phyloP scores from a whole-genome alignment of 2,113 vertebrate species.

The Perognathus longimembris region DNA sequence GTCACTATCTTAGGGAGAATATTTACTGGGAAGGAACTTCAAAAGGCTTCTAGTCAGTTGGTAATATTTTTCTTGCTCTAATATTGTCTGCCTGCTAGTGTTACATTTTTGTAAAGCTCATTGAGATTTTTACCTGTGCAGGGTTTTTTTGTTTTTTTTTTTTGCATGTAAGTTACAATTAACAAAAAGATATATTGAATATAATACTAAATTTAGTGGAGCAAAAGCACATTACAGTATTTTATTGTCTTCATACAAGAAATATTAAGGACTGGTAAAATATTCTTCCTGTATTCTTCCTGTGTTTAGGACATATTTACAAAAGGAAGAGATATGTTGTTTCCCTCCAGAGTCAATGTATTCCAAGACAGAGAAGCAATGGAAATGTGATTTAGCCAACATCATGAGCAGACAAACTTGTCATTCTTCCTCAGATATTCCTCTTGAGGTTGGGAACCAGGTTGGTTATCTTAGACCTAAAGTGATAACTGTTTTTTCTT shows the following conservation, averaged over 20 bases:
- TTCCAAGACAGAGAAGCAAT: neutral
- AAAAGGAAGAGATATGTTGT: neutral
- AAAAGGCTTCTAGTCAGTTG: neutral
- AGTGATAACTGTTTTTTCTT: neutral
- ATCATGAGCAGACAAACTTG: neutral
- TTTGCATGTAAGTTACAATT: neutral
- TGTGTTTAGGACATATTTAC: neutral
- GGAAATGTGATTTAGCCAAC: neutral
- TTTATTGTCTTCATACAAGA: neutral
- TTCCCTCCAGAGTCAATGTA: neutral
- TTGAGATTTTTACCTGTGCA: neutral
- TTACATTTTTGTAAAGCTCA: neutral
- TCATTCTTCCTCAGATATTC: neutral
- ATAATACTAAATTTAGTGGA: neutral
- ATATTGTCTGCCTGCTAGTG: neutral
- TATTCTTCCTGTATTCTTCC: neutral
- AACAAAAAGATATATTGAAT: constrained; percentile 7
- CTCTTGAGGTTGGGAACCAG: neutral
- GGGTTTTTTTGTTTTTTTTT: neutral
- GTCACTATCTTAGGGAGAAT: neutral
- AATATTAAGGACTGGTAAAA: neutral
- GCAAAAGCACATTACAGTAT: neutral
- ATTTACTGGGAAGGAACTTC: neutral
- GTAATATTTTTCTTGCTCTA: neutral
- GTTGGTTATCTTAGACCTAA: neutral